phyloP scores from a whole-genome alignment of 2,113 vertebrate genomes.

The Vimba vimba region DNA sequence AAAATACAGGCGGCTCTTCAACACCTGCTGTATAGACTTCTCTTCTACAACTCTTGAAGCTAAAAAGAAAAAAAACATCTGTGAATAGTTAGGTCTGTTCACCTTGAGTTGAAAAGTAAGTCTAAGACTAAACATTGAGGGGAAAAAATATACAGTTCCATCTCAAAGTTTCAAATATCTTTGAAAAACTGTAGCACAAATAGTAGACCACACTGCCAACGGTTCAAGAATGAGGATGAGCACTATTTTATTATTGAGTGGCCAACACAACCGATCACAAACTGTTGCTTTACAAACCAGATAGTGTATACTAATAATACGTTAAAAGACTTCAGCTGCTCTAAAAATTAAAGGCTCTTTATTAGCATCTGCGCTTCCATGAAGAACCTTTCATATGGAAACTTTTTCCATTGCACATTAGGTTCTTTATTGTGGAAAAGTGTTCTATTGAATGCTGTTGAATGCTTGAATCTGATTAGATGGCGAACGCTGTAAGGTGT shows the following conservation, averaged over 20 bases:
- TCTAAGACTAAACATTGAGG: conserved; percentile 49
- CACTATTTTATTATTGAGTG: not conserved
- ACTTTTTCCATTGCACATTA: not conserved
- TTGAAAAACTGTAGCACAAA: not conserved
- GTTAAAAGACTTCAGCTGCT: not conserved
- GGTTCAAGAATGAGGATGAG: not conserved
- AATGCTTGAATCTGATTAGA: no score
- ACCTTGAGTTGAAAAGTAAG: conserved; percentile 31
- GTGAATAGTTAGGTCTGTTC: conserved; percentile 43
- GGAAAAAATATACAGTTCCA: conserved; percentile 51
- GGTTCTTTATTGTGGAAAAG: not conserved
- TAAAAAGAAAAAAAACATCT: conserved; percentile 7
- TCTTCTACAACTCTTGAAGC: not conserved
- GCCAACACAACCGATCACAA: not conserved
- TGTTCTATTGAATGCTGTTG: no score
- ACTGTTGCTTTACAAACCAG: not conserved
- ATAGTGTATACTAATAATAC: no score
- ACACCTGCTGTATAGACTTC: not conserved
- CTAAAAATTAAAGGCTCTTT: not conserved
- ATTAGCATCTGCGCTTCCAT: not conserved
- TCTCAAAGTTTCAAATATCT: conserved; percentile 14
- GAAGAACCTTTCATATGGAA: not conserved
- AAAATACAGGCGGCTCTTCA: not conserved
- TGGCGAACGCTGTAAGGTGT: no score
- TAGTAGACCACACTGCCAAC: not conserved